Conservation (phyloP, 2,113 vertebrate species). For the Ia io region DNA sequence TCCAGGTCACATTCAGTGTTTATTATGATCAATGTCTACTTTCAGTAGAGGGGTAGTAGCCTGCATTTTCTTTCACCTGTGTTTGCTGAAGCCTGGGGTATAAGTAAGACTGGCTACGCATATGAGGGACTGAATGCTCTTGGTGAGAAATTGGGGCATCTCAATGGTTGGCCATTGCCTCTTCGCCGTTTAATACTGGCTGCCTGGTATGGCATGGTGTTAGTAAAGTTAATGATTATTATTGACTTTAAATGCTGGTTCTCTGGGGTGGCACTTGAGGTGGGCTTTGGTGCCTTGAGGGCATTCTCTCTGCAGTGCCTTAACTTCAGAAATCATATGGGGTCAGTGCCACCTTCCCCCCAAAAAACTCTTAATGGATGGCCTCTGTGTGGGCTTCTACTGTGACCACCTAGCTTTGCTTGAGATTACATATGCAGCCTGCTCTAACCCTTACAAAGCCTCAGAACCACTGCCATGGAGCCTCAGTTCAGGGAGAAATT, state of each 20-base stretch:
- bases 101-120: background rate
- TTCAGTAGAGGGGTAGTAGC: background rate
- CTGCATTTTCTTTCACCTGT: background rate
- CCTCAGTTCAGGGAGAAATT: background rate
- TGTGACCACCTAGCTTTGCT: background rate
- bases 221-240: no score
- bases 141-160: background rate
- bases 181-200: background rate
- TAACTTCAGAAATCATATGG: background rate
- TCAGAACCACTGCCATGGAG: background rate
- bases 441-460: background rate
- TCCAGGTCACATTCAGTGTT: background rate
- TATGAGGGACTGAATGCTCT: background rate
- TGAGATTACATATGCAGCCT: background rate
- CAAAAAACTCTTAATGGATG: background rate
- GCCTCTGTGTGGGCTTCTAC: background rate
- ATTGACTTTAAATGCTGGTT: background rate
- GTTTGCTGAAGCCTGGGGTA: background rate
- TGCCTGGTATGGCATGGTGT: background rate
- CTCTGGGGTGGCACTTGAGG: background rate
- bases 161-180: background rate
- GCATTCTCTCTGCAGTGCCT: background rate
- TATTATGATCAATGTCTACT: background rate
- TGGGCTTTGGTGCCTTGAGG: background rate
- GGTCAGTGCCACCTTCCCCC: background rate